Conservation (phyloP, 92 coral and sea anemone genomes). For the Parazoanthus atlanticus region DNA sequence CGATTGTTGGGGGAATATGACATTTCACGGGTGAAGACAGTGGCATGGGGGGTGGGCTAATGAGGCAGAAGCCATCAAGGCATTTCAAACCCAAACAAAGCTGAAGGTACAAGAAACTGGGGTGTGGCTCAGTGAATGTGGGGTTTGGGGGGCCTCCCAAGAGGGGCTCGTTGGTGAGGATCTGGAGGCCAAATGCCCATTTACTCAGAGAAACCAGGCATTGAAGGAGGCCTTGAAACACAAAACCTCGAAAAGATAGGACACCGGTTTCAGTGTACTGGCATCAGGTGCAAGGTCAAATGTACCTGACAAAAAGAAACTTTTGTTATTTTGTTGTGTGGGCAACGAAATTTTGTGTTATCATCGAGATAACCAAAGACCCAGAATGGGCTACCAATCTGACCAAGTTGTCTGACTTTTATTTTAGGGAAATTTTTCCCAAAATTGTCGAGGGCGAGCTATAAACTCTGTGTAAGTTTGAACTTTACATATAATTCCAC, state of each 20-base stretch:
- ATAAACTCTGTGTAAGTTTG: neutral
- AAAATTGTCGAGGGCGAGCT: neutral
- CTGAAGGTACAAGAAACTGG: slow-evolving; percentile 49
- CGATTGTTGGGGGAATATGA: slow-evolving; percentile 46
- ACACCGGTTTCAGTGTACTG: slow-evolving; percentile 39
- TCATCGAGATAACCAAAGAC: neutral
- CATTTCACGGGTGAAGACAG: neutral
- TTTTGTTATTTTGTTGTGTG: slow-evolving; percentile 54
- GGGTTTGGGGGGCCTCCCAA: slow-evolving; percentile 56
- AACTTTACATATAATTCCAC: no score
- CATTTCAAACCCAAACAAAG: slow-evolving; percentile 24
- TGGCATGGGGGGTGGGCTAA: slow-evolving; percentile 27
- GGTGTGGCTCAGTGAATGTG: slow-evolving; percentile 51
- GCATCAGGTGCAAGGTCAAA: slow-evolving; percentile 70
- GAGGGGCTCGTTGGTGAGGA: slow-evolving; percentile 53
- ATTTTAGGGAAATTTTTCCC: neutral
- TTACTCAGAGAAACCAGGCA: slow-evolving; percentile 14
- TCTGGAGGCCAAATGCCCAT: slow-evolving; percentile 56
- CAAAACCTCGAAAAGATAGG: neutral
- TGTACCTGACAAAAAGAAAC: slow-evolving; percentile 39
- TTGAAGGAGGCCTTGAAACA: neutral
- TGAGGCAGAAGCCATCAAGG: slow-evolving; percentile 48
- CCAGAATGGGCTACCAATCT: neutral
- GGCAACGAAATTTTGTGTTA: slow-evolving; percentile 30
- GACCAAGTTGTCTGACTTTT: neutral